Evolutionary conservation across 2,888 invertebrate species (phyloP), one percentile per base, ranked within the genome.

Genomic region (Incurvaria masculella): DNA sequence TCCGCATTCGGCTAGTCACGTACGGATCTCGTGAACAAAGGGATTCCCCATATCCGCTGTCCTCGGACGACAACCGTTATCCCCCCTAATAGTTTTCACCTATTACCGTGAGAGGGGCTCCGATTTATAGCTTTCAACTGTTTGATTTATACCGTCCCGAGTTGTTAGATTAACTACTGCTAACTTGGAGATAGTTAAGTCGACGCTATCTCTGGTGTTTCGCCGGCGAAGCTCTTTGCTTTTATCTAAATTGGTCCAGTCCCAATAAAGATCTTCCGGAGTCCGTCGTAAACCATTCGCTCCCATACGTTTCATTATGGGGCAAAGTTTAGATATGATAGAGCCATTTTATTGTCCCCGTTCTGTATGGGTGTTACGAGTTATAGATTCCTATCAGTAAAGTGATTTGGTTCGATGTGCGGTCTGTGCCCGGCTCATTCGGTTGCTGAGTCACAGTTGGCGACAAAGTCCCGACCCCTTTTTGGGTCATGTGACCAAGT

Each of bases 271-370:
- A 78, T 75, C 66, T 73, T 68, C 65, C 70, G 72, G 69, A 72
- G 68, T 66, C 70, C 69, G 74, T 78, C 78, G 78, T 78, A 78
- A 78, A 78, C 69, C 26, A 74, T 74, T 72, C 69, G 70, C 66
- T 71, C 74, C 75, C 76, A 76, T 78, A 78, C 76, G 78, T 71
- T 78, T 76, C 76, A 78, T 78, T 76, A 78, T 76, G 75, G 76
- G 70, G 63, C 70, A 72, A 78, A 78, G 65, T 76, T 78, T 72
- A 72, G 78, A 76, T 78, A 76, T 78, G 78, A 76, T 75, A 74
- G 71, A 72, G 72, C 72, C 66, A 67, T 75, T 78, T 76, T 76
- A 78, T 75, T 76, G 78, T 76, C 71, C 72, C 69, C 46, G 11
- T 33, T 33, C 33, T 33, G 33, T 38, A 45, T 72, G 21, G 69